Evolutionary conservation across 2,888 invertebrate species (phyloP).

Genomic region (Tryphoninae sp.): DNA sequence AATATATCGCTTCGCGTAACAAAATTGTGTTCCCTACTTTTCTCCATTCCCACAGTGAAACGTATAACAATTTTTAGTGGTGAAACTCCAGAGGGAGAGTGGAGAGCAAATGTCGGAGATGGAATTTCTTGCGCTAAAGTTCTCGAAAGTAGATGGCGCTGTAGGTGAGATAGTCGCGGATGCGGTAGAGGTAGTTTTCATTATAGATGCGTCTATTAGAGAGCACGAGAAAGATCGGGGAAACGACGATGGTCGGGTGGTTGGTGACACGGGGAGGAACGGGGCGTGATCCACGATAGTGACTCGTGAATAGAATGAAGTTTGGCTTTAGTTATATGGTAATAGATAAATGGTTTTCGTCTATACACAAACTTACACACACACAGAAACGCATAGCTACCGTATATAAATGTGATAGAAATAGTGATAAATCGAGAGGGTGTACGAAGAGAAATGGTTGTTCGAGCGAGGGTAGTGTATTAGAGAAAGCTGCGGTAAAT

Average conservation of each 20-base stretch:
- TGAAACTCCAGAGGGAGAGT: background rate
- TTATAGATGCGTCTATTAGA: constrained; percentile 61
- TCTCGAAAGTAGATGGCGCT: constrained; percentile 25
- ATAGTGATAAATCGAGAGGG: constrained; percentile 53
- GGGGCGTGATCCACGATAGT: background rate
- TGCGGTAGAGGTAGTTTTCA: constrained; percentile 47
- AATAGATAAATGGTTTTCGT: constrained; percentile 14
- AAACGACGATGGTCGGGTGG: constrained; percentile 9
- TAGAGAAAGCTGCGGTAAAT: constrained; percentile 29
- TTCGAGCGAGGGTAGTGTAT: constrained; percentile 33
- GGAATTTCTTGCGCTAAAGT: constrained; percentile 40
- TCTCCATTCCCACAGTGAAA: constrained; percentile 22
- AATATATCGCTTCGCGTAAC: background rate
- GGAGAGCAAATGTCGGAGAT: constrained; percentile 26
- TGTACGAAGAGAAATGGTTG: background rate
- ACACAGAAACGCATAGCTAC: background rate
- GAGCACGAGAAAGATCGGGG: constrained; percentile 22
- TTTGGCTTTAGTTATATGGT: constrained; percentile 29
- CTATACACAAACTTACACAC: background rate
- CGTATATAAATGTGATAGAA: constrained; percentile 18
- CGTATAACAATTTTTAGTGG: constrained; percentile 30
- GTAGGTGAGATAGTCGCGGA: constrained; percentile 20
- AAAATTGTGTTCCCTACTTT: constrained; percentile 26
- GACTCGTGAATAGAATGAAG: constrained; percentile 40
- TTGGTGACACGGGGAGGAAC: constrained; percentile 20